Percentiles rank a stretch among this genome's conserved stretches.
Evolutionary conservation across 1,140 invertebrate genomes (phyloP).

Genomic region (Ylistrum balloti): DNA sequence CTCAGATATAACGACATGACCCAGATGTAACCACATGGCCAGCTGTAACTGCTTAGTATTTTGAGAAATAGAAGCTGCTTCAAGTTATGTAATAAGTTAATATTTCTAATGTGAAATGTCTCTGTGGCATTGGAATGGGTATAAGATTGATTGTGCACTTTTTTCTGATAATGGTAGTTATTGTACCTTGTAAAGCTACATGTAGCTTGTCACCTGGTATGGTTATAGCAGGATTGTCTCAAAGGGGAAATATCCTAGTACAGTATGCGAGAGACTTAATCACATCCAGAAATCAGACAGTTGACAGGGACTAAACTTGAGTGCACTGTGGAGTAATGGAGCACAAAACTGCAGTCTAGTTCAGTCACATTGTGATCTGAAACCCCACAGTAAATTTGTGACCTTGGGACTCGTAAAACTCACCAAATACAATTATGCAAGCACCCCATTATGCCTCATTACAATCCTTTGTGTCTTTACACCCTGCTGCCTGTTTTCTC

Average conservation of each 20-base stretch:
- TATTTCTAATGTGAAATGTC: neutral
- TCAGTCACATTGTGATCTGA: neutral
- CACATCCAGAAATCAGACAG: neutral
- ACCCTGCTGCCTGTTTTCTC: neutral
- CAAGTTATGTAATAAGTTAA: no score
- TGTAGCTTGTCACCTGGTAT: neutral
- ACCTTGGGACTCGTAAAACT: neutral
- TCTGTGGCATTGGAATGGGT: neutral
- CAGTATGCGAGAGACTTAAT: neutral
- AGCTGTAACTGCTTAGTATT: no score
- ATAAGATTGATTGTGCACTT: neutral
- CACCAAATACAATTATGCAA: neutral
- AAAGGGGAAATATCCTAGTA: neutral
- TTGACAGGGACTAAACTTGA: neutral
- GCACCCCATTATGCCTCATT: conserved; percentile 16
- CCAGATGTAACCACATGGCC: no score
- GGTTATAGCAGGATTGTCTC: neutral
- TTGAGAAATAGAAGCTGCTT: no score
- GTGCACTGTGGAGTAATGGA: neutral
- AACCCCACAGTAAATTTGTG: neutral
- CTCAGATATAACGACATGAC: no score
- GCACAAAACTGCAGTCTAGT: neutral
- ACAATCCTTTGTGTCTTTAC: conserved; percentile 27
- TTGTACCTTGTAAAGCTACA: neutral
- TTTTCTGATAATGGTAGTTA: neutral